Evolutionary conservation across 2,888 invertebrate species (phyloP).

Genomic region (Podabrus alpinus): DNA sequence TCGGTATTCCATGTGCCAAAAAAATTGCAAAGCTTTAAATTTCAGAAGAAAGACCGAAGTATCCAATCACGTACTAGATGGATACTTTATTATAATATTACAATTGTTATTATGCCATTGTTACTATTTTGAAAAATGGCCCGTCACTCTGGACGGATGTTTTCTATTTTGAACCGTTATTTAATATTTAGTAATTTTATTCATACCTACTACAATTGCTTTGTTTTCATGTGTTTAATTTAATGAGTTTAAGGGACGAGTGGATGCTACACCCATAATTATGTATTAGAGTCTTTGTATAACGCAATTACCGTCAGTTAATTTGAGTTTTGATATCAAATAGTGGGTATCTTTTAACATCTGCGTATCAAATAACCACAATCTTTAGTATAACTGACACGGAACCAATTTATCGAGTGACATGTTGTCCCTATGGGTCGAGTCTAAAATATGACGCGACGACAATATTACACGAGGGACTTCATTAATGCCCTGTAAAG

Average conservation of each 20-base stretch:
- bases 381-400: slow-evolving; percentile 31
- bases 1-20: too few species aligned
- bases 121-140: too few species aligned
- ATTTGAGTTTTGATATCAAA: slow-evolving; percentile 4
- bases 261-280: not conserved
- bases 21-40: too few species aligned
- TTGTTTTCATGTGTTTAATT: not conserved
- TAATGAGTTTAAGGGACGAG: not conserved
- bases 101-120: too few species aligned
- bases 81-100: too few species aligned
- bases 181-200: too few species aligned
- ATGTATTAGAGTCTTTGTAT: not conserved
- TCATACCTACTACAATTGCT: too few species aligned
- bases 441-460: slow-evolving; percentile 55
- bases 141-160: too few species aligned
- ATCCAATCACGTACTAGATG: too few species aligned
- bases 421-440: slow-evolving; percentile 46
- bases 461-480: slow-evolving; percentile 57
- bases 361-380: slow-evolving; percentile 31
- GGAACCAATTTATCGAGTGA: slow-evolving; percentile 53
- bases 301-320: slow-evolving; percentile 1
- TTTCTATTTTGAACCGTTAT: too few species aligned
- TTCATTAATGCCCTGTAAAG: slow-evolving; percentile 58
- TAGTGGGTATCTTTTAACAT: slow-evolving; percentile 19
- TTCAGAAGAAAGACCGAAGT: too few species aligned